These are phyloP conservation scores for Acropora yongei DNA, from an alignment of 64 coral and sea anemone genomes.

Conservation along the genomic window DNA sequence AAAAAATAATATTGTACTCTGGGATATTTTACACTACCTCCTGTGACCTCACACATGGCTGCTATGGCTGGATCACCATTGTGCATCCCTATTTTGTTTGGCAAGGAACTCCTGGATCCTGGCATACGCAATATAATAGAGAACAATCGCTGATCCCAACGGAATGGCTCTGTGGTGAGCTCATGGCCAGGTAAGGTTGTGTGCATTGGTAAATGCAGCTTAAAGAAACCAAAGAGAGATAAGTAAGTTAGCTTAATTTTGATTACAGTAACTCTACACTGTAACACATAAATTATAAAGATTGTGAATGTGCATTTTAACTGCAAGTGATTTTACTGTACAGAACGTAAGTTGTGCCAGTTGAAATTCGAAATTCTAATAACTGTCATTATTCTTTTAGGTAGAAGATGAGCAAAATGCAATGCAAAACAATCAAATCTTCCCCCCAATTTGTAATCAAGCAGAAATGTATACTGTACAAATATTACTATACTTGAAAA, in stretches of 20 bases:
- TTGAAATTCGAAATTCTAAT: too few relatives aligned
- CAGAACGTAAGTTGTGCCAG: too few relatives aligned
- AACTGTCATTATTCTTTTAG: too few relatives aligned
- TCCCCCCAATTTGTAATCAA: too few relatives aligned
- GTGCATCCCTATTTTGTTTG: conserved; percentile 55
- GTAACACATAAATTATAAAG: too few relatives aligned
- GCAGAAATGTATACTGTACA: too few relatives aligned
- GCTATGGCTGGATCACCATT: conserved; percentile 79
- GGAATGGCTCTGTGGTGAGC: conserved; percentile 94
- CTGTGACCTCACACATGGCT: conserved; percentile 99
- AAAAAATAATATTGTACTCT: background rate
- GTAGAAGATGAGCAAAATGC: too few relatives aligned
- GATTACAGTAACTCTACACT: too few relatives aligned
- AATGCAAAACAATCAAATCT: too few relatives aligned
- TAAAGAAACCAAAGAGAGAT: background rate
- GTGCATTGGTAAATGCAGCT: conserved; percentile 97
- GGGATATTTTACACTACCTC: conserved; percentile 64
- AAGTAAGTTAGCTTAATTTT: background rate
- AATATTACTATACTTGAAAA: too few relatives aligned
- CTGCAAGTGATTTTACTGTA: too few relatives aligned
- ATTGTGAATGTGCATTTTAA: too few relatives aligned
- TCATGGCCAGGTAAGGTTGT: conserved; percentile 88
- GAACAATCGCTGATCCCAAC: conserved; percentile 98
- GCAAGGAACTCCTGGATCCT: conserved; percentile 67
- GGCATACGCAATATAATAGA: conserved; percentile 89